A percentile compares a stretch with the other conserved stretches of the same genome.
Conservation (phyloP, 2,797 vertebrate genomes). For the Lepilemur ruficaudatus region DNA sequence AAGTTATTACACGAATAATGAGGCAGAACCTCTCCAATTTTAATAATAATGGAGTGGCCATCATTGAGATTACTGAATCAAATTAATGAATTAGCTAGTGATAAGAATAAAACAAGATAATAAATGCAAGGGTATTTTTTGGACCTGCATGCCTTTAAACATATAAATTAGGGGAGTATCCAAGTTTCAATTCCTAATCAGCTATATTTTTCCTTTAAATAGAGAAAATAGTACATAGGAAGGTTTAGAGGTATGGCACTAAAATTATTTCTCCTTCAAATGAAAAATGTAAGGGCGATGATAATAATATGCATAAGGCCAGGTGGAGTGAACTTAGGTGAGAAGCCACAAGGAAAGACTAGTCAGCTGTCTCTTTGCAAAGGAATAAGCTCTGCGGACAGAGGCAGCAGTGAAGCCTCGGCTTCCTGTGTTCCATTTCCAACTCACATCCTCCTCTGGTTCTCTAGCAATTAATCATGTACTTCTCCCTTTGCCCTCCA, state of each 20-base stretch:
- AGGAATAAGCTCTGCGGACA: neutral
- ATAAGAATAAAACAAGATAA: constrained; percentile 59
- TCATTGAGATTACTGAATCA: constrained; percentile 39
- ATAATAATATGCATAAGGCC: neutral
- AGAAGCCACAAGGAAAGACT: neutral
- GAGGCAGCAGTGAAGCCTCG: neutral
- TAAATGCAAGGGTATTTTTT: neutral
- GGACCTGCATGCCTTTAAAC: neutral
- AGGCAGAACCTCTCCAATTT: constrained; percentile 57
- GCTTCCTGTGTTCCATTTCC: neutral
- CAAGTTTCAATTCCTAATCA: neutral
- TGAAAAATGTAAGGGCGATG: constrained; percentile 1
- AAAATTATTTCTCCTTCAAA: neutral
- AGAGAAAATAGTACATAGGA: neutral
- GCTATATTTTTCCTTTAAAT: neutral
- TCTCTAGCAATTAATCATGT: neutral
- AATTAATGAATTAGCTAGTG: constrained; percentile 57
- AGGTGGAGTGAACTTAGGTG: neutral
- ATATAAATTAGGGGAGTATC: neutral
- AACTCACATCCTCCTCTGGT: neutral
- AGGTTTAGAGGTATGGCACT: neutral
- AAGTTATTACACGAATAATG: constrained; percentile 54
- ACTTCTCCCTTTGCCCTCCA: neutral
- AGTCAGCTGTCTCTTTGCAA: neutral
- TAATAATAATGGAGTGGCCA: constrained; percentile 59